Evolutionary conservation across 2,888 invertebrate genomes (phyloP), one percentile per base, ranked within the genome.

Genomic region (Protophormia terraenovae): DNA sequence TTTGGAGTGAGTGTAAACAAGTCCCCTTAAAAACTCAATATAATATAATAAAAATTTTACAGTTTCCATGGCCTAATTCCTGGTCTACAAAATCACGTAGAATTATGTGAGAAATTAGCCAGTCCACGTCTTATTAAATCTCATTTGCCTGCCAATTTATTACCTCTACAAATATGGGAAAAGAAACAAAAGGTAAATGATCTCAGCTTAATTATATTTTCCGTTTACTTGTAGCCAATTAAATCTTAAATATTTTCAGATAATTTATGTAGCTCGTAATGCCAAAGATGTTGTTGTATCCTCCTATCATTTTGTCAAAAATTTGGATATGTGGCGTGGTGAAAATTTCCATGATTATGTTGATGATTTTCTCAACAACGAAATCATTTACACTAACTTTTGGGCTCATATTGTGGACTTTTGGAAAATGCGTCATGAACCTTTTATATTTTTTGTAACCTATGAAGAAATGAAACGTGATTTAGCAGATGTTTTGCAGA

Each of bases 251-350:
- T n/a, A n/a, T 38, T 38, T 12, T 32, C 32, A 95, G 94, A 93
- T 97, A 27, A 94, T 97, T 50, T 97, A 97, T 89, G 95, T 97
- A 0, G 96, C 96, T 0, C 93, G 97, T 85, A 97, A 97, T 92
- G 96, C 97, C 0, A 96, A 96, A 90, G 97, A 97, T 91, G 96
- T 96, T 0, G 95, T 95, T 0, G 95, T 97, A 0, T 97, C 97
- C 0, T 96, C 94, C 90, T 97, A 95, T 89, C 95, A 96, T 90
- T 93, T 94, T 82, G 90, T 94, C 0, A 94, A 95, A 84, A 93
- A 94, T 66, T 94, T 95, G 0, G 94, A 95, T 88, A 94, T 94
- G 86, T 89, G 90, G 12, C 12, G 47, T 1, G 94, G 95, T 16
- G 66, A 83, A 0, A 78, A 7, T 38, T n/a, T 86, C 1, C 16